Evolutionary conservation across 92 coral and sea anemone genomes (phyloP), one percentile per base, ranked within the genome.

Genomic region (Heteractis magnifica): DNA sequence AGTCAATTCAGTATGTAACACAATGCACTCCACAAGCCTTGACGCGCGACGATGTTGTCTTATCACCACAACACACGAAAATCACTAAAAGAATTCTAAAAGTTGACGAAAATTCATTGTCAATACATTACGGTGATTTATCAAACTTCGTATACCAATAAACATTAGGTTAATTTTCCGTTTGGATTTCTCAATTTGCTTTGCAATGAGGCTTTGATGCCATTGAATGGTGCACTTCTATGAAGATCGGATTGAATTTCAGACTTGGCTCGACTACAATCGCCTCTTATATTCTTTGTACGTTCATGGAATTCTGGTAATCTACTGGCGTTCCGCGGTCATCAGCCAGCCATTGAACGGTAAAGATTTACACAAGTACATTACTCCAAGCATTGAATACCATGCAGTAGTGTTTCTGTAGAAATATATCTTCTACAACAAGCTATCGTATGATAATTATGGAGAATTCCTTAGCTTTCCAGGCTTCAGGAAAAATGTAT

Each of bases 211-310:
- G 84, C 84, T 12, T 81, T 50, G 56, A 49, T 81, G 8, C 75
- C 49, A 64, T 50, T 83, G 62, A 59, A 64, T n/a, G 76, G 76
- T 84, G 81, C 82, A 85, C 81, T 78, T 13, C 20, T 49, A 10
- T 60, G 65, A 75, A 65, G 80, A 65, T 76, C 41, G 76, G 88
- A 77, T 85, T 65, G 76, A 26, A 59, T 85, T 85, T 60, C 88
- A 85, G 51, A 62, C 77, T 68, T n/a, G 88, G 59, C 88, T 78
- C 88, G 88, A 85, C 88, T 85, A 85, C 88, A 85, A 85, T 85
- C 88, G 81, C 14, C 81, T 52, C 88, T 85, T 85, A 77, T 85
- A 51, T 77, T 49, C 88, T 51, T 85, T 85, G 88, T 77, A 85
- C 8, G 49, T 18, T 41, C 34, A 23, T 34, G 88, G 82, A 85